phyloP scores from a whole-genome alignment of 2,797 vertebrate genomes.

The Myiotriccus ornatus region DNA sequence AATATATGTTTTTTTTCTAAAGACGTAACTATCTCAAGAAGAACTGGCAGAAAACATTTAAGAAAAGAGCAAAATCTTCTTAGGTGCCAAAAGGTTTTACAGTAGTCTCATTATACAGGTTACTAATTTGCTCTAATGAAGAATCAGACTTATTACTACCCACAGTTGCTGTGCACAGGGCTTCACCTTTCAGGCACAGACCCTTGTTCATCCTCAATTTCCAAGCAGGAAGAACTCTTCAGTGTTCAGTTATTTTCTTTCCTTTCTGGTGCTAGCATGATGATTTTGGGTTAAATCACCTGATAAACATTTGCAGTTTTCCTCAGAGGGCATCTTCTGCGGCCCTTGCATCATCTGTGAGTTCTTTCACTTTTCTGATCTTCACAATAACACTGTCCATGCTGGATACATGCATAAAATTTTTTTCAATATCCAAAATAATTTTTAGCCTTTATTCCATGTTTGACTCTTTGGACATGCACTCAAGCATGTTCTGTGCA shows the following conservation, averaged over 20 bases:
- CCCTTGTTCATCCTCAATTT: neutral
- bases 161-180: neutral
- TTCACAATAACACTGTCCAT: neutral
- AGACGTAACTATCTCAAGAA: neutral
- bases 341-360: neutral
- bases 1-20: neutral
- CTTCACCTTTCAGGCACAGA: neutral
- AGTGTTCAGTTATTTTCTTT: neutral
- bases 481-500: neutral
- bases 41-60: neutral
- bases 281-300: neutral
- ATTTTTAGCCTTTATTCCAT: neutral
- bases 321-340: neutral
- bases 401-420: neutral
- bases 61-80: neutral
- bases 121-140: neutral
- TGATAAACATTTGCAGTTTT: neutral
- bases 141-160: neutral
- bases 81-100: neutral
- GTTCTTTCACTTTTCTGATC: neutral
- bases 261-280: neutral
- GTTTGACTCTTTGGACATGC: neutral
- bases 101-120: neutral
- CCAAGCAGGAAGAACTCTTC: neutral
- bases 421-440: neutral